Evolutionary conservation across 2,113 vertebrate species (phyloP), one percentile per base, ranked within the genome.

Genomic region (Aptenodytes forsteri): DNA sequence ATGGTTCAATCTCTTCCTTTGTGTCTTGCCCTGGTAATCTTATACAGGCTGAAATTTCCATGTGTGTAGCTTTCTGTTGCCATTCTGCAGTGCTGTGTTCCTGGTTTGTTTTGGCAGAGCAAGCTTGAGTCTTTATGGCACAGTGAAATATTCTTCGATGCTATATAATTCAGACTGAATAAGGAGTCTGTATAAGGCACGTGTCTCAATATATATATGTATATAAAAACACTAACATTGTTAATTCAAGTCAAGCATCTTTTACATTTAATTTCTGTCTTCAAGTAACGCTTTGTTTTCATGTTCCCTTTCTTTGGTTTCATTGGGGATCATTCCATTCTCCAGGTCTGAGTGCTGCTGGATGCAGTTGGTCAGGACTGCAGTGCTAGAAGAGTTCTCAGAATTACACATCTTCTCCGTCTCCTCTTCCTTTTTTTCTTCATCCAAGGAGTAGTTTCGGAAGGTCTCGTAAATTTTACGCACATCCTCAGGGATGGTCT

Each of bases 401-500:
- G 98, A 98, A 94, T 99, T 99, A 44, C 97, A 99, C 93, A 98
- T 98, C 96, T 99, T 99, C 87, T 97, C 98, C 0, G 92, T 98
- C 58, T 97, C 97, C 29, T 97, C 98, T 73, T 99, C 99, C 29
- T 98, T 99, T 75, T 98, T 99, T 67, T 98, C 98, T 97, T 98
- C 98, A 42, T 98, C 98, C 36, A 98, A 93, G 40, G 98, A 98
- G 95, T 98, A 98, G 65, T 98, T 99, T 90, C 98, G 98, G 91
- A 99, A 98, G 80, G 97, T 98, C 82, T 99, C 98, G 5, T 99
- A 99, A 56, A 99, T 98, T 91, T 99, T 98, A 75, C 98, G 98
- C 12, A 98, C 98, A 16, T 99, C 99, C 81, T 99, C 99, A 0
- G 99, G 97, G 79, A 99, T 98, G 95, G 99, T 98, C 96, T 99